phyloP scores from a whole-genome alignment of 35 echinoderm and acorn worm genomes.

The Apostichopus californicus region DNA sequence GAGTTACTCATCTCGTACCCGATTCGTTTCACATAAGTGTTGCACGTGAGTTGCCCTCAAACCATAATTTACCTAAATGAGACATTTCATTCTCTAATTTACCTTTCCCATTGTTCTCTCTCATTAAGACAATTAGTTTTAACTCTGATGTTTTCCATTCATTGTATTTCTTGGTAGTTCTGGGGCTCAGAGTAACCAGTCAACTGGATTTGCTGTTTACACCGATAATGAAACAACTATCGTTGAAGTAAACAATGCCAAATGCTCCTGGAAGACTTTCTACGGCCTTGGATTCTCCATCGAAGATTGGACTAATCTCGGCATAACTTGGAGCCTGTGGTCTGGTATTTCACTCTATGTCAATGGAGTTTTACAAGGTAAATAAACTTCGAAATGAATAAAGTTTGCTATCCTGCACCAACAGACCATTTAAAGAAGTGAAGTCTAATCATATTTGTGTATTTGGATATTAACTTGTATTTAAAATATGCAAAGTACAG shows the following conservation, averaged over 20 bases:
- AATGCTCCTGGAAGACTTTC: slow-evolving; percentile 29
- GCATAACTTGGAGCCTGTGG: slow-evolving; percentile 59
- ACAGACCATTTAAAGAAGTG: too few species aligned
- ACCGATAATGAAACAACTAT: slow-evolving; percentile 63
- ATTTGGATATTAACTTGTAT: too few species aligned
- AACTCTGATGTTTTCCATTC: not conserved
- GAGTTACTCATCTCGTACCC: too few species aligned
- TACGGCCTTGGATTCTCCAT: slow-evolving; percentile 27
- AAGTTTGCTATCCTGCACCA: too few species aligned
- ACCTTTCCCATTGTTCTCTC: too few species aligned
- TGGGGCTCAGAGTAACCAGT: slow-evolving; percentile 68
- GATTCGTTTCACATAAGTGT: too few species aligned
- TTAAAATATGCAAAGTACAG: too few species aligned
- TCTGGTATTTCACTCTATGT: slow-evolving; percentile 69
- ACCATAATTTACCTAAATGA: too few species aligned
- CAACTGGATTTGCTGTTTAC: slow-evolving; percentile 74
- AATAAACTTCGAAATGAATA: not conserved
- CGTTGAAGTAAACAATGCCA: slow-evolving; percentile 58
- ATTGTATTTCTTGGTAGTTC: slow-evolving; percentile 57
- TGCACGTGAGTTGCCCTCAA: too few species aligned
- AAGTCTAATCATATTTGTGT: too few species aligned
- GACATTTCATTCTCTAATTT: too few species aligned
- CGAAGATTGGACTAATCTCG: slow-evolving; percentile 78
- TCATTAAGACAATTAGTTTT: too few species aligned
- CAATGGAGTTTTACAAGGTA: slow-evolving; percentile 66